These are phyloP conservation scores for Pogona vitticeps DNA, from an alignment of 2,113 vertebrate genomes.

Conservation along the genomic window DNA sequence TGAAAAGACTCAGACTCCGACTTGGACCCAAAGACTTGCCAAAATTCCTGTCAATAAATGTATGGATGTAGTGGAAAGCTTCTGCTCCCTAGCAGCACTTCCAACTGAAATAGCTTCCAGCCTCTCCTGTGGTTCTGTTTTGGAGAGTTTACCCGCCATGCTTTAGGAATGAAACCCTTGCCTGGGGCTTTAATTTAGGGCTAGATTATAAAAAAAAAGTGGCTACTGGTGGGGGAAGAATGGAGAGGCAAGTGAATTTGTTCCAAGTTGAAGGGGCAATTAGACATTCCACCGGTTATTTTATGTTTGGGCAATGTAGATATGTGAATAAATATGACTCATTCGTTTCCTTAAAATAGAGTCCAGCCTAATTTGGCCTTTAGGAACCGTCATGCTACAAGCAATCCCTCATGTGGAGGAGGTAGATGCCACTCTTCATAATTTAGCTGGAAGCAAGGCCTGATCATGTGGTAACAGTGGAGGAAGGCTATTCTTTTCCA, in stretches of 20 bases:
- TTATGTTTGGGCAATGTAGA: neutral
- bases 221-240: too few species aligned
- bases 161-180: neutral
- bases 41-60: too few species aligned
- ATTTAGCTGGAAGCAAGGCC: too few species aligned
- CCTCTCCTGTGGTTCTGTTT: neutral
- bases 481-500: too few species aligned
- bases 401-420: slow-evolving; percentile 2
- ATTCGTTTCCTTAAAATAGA: neutral
- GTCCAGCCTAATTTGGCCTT: neutral
- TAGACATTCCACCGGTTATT: too few species aligned
- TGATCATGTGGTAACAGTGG: too few species aligned
- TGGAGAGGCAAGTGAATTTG: too few species aligned
- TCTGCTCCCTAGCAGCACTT: neutral
- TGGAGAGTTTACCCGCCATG: neutral
- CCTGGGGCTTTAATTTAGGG: neutral
- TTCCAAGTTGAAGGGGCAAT: neutral
- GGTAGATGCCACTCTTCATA: too few species aligned
- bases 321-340: neutral
- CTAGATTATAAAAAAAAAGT: neutral
- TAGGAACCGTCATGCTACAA: slow-evolving; percentile 30
- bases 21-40: too few species aligned
- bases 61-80: neutral
- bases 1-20: too few species aligned
- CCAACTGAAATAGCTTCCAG: neutral